phyloP scores from a whole-genome alignment of 2,888 invertebrate genomes.

The Tenthredo notha region DNA sequence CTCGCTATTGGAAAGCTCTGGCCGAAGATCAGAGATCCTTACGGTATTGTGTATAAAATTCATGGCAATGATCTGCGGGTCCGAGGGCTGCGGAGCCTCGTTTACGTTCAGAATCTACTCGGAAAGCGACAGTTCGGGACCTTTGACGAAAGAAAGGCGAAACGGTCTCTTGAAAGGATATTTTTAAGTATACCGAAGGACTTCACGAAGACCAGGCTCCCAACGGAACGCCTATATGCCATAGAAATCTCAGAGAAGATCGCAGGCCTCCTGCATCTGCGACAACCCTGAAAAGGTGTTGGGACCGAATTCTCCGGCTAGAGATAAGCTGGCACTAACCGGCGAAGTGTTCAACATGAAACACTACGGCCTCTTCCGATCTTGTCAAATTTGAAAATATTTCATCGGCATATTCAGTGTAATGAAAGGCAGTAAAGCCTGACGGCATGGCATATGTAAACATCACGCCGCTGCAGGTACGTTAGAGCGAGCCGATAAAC shows the following conservation, averaged over 20 bases:
- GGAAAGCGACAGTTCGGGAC: background rate
- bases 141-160: background rate
- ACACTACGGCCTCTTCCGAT: background rate
- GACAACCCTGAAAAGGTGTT: background rate
- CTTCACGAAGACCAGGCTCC: background rate
- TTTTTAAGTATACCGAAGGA: background rate
- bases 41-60: background rate
- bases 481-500: background rate
- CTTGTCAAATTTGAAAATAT: background rate
- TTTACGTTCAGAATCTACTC: slow-evolving; percentile 7
- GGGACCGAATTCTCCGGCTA: background rate
- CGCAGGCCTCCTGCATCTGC: slow-evolving; percentile 2
- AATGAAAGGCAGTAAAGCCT: background rate
- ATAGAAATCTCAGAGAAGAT: background rate
- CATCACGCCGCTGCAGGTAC: background rate
- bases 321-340: background rate
- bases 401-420: background rate
- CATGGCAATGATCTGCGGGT: background rate
- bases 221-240: background rate
- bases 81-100: background rate
- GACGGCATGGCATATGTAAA: background rate
- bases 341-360: background rate
- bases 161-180: background rate
- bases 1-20: too few species aligned
- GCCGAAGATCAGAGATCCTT: background rate